Conservation (phyloP, 2,888 invertebrate genomes). For the Syrphus vitripennis region DNA sequence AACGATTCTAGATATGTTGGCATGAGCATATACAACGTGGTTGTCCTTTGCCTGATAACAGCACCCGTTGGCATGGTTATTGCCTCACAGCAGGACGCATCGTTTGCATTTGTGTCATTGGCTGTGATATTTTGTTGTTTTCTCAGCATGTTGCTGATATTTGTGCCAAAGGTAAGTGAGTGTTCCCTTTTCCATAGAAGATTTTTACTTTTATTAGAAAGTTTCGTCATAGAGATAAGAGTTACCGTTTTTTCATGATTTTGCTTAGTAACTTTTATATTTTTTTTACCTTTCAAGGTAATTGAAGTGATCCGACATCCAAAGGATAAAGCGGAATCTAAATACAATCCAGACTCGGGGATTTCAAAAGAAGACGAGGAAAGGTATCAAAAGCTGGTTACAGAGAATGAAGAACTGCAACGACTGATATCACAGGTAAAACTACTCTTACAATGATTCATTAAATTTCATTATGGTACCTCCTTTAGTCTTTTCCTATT, state of each 20-base stretch:
- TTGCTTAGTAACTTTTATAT: not conserved
- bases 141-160: slow-evolving; percentile 98
- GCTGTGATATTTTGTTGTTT: slow-evolving; percentile 99
- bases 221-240: too few species aligned
- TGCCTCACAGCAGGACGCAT: slow-evolving; percentile 98
- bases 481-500: too few species aligned
- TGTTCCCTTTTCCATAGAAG: not conserved
- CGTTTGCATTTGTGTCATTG: slow-evolving; percentile 97
- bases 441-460: not conserved
- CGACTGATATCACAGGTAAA: slow-evolving; percentile 95
- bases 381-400: slow-evolving; percentile 93
- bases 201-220: not conserved
- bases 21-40: slow-evolving; percentile 99
- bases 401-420: slow-evolving; percentile 98
- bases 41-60: slow-evolving; percentile 97
- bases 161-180: slow-evolving; percentile 96
- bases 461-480: not conserved
- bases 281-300: slow-evolving; percentile 82
- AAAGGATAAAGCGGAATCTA: slow-evolving; percentile 92
- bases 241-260: not conserved
- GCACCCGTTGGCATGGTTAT: slow-evolving; percentile 99
- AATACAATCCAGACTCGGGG: slow-evolving; percentile 91
- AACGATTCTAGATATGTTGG: slow-evolving; percentile 99
- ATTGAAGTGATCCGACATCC: slow-evolving; percentile 95
- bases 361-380: slow-evolving; percentile 97